Evolutionary conservation across 2,797 vertebrate species (phyloP).

Genomic region (Anguilla pacifica): DNA sequence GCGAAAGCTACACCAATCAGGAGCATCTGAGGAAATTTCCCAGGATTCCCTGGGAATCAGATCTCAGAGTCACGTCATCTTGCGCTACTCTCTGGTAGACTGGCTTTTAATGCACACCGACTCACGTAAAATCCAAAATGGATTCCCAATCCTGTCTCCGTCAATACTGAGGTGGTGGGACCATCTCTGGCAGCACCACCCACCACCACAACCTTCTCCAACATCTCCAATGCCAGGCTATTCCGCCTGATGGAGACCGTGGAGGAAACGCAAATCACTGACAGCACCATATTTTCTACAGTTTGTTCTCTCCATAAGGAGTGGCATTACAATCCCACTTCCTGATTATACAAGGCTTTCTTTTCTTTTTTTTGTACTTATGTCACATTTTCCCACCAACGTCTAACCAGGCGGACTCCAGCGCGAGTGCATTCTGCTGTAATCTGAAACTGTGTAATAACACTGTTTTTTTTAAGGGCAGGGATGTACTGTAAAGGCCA

Average conservation of each 20-base stretch:
- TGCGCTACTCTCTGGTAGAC: background rate
- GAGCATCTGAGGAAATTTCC: background rate
- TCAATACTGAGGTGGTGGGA: background rate
- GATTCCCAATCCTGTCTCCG: background rate
- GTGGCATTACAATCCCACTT: background rate
- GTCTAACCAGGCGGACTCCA: background rate
- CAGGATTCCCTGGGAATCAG: background rate
- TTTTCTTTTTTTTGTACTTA: background rate
- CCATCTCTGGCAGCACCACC: background rate
- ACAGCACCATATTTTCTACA: background rate
- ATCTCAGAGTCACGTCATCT: background rate
- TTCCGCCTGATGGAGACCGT: background rate
- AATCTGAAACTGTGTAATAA: background rate
- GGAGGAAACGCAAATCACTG: background rate
- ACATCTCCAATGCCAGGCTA: background rate
- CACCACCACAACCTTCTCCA: background rate
- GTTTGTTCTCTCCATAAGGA: background rate
- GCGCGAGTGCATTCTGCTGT: background rate
- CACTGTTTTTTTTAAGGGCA: background rate
- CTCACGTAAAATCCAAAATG: background rate
- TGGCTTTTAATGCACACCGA: background rate
- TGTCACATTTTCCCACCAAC: background rate
- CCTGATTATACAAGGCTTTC: background rate
- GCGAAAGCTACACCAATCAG: background rate
- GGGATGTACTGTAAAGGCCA: background rate